Evolutionary conservation across 2,797 vertebrate genomes (phyloP).

Genomic region (Phaenicophaeus curvirostris): DNA sequence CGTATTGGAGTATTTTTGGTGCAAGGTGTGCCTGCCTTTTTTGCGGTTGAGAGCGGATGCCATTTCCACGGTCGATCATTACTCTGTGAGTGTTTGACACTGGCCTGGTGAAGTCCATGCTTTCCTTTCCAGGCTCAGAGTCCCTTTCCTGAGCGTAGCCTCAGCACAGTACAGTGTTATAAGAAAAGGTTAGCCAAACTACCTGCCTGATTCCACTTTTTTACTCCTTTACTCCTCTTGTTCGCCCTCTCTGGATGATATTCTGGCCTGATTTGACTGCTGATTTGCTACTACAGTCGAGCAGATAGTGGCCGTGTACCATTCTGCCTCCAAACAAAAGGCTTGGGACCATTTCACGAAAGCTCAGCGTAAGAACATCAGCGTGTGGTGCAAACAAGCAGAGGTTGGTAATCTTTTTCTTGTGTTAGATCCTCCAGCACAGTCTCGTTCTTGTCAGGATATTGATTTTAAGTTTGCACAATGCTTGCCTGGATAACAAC

Average conservation of each 20-base stretch:
- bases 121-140: not conserved
- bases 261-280: constrained; percentile 66
- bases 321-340: constrained; percentile 99
- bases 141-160: constrained; percentile 2
- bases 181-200: constrained; percentile 70
- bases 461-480: constrained; percentile 67
- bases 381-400: constrained; percentile 97
- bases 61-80: rapidly evolving
- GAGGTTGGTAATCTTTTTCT: constrained; percentile 89
- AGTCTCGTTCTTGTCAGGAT: constrained; percentile 69
- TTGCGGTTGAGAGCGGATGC: not conserved
- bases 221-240: constrained; percentile 89
- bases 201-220: constrained; percentile 88
- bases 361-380: constrained; percentile 99
- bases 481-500: constrained; percentile 22
- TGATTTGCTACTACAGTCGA: constrained; percentile 89
- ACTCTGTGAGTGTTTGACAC: not conserved
- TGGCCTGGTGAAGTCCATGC: not conserved
- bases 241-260: constrained; percentile 75
- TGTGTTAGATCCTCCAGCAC: constrained; percentile 57
- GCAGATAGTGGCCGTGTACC: constrained; percentile 99
- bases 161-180: constrained; percentile 39
- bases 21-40: not conserved
- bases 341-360: constrained; percentile 99
- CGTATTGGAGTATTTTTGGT: not conserved